Percentiles rank a stretch among this genome's conserved stretches.
phyloP scores from a whole-genome alignment of 2,797 vertebrate species.

The Selene dorsalis region DNA sequence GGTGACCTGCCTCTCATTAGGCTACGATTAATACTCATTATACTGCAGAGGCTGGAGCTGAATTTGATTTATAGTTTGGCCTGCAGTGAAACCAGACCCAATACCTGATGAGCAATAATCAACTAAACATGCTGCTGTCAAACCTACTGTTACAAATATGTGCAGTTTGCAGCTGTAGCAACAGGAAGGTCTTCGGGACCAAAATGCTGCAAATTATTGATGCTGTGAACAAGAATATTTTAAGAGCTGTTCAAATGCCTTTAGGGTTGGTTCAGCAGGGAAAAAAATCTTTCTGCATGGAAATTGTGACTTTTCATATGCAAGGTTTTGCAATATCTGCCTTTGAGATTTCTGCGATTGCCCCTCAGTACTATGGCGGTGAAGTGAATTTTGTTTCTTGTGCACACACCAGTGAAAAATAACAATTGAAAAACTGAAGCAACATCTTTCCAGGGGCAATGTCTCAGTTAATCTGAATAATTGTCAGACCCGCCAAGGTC shows the following conservation, averaged over 20 bases:
- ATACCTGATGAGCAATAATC: conserved; percentile 79
- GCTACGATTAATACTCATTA: conserved; percentile 78
- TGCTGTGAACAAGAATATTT: conserved; percentile 42
- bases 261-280: background rate
- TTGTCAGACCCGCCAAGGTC: background rate
- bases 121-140: conserved; percentile 73
- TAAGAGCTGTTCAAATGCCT: conserved; percentile 24
- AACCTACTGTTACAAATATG: conserved; percentile 61
- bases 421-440: background rate
- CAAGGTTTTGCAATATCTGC: conserved; percentile 4
- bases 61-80: conserved; percentile 75
- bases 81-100: conserved; percentile 69
- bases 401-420: background rate
- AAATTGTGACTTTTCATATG: conserved; percentile 7
- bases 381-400: background rate
- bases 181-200: conserved; percentile 25
- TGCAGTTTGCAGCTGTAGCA: conserved; percentile 52
- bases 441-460: conserved; percentile 16
- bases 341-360: conserved; percentile 14
- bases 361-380: background rate
- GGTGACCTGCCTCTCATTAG: conserved; percentile 77
- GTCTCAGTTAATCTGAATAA: conserved; percentile 13
- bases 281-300: background rate
- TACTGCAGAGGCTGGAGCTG: conserved; percentile 53
- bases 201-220: conserved; percentile 54